Evolutionary conservation across 1,140 invertebrate genomes (phyloP).

Genomic region (Capitella teleta): DNA sequence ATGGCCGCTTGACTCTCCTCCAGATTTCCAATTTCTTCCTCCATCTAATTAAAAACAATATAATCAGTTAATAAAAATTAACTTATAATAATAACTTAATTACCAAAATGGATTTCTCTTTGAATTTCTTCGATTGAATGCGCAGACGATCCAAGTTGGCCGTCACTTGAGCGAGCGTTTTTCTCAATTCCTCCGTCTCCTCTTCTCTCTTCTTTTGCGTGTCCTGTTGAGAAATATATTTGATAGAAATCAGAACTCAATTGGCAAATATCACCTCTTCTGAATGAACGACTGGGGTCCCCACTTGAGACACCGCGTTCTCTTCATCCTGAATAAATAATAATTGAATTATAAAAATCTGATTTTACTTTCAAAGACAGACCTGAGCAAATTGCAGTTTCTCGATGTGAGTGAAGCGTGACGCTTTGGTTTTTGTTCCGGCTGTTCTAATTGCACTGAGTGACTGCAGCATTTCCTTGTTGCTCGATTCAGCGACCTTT

Average conservation of each 20-base stretch:
- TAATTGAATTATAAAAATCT: neutral
- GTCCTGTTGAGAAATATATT: slow-evolving; percentile 22
- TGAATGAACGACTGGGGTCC: slow-evolving; percentile 1
- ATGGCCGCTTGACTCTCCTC: slow-evolving; percentile 22
- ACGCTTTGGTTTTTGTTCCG: slow-evolving; percentile 29
- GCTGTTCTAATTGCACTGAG: neutral
- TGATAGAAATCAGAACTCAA: slow-evolving; percentile 2
- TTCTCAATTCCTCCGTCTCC: slow-evolving; percentile 28
- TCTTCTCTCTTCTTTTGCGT: slow-evolving; percentile 31
- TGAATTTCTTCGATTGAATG: slow-evolving; percentile 26
- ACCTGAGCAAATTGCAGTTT: slow-evolving; percentile 42
- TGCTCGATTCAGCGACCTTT: slow-evolving; percentile 10
- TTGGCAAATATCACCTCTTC: neutral
- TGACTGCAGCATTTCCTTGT: neutral
- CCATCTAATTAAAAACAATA: too few relatives aligned
- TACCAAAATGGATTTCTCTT: neutral
- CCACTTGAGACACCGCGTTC: slow-evolving; percentile 27
- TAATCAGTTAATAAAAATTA: too few relatives aligned
- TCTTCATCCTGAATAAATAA: slow-evolving; percentile 29
- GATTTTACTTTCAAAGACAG: slow-evolving; percentile 4
- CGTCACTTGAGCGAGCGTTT: slow-evolving; percentile 25
- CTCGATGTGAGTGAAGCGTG: slow-evolving; percentile 41
- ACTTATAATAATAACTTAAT: too few relatives aligned
- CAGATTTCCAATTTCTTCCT: slow-evolving; percentile 22
- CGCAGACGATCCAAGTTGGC: slow-evolving; percentile 26